Conservation (phyloP, 2,888 invertebrate genomes). For the Tinea pellionella region DNA sequence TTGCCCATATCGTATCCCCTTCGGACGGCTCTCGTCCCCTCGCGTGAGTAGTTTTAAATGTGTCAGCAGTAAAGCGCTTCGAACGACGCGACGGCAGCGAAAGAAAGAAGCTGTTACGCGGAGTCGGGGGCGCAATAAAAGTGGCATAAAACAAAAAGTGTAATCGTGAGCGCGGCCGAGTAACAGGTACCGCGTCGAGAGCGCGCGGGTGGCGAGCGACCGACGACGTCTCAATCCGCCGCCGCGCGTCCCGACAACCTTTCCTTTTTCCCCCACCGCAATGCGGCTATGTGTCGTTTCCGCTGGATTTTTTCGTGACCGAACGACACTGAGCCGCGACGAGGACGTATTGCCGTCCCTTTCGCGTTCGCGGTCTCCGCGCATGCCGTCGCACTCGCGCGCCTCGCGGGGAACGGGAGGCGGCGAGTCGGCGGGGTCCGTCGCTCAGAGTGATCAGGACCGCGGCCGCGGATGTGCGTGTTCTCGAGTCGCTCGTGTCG, state of each 20-base stretch:
- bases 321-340: conserved; percentile 47
- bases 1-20: conserved; percentile 34
- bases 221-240: conserved; percentile 66
- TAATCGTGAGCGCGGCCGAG: conserved; percentile 11
- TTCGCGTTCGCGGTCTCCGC: conserved; percentile 37
- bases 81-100: conserved; percentile 39
- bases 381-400: conserved; percentile 34
- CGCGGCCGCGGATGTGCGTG: conserved; percentile 46
- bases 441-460: conserved; percentile 57
- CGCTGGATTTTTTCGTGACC: conserved; percentile 64
- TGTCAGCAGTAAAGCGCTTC: conserved; percentile 52
- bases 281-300: conserved; percentile 67
- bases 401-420: conserved; percentile 24
- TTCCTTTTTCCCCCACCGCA: conserved; percentile 68
- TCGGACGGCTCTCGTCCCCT: conserved; percentile 26
- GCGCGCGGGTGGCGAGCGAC: conserved; percentile 23
- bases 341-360: conserved; percentile 22
- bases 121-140: conserved; percentile 60
- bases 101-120: conserved; percentile 32
- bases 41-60: conserved; percentile 54
- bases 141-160: conserved; percentile 62
- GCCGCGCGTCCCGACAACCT: conserved; percentile 40
- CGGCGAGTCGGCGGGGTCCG: conserved; percentile 50
- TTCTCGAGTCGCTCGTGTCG: conserved; percentile 33
- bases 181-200: conserved; percentile 20